Percentiles rank a stretch among this genome's conserved stretches.
These are phyloP conservation scores for Pristionchus exspectatus DNA, from an alignment of 2,888 invertebrate species.

Conservation along the genomic window DNA sequence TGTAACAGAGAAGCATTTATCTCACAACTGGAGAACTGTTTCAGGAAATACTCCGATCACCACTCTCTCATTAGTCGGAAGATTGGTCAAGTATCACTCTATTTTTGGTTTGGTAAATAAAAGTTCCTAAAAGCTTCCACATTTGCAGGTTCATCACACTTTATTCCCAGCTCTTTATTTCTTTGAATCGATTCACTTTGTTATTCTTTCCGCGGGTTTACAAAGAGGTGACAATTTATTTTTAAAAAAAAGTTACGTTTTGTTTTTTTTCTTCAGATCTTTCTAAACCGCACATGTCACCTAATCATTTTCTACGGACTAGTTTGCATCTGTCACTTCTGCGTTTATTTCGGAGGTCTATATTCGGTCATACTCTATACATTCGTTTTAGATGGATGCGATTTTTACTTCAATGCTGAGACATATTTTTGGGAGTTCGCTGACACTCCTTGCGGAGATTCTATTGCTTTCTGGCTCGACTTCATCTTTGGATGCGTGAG, in stretches of 20 bases:
- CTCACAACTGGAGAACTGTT: background rate
- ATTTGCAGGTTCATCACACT: constrained; percentile 11
- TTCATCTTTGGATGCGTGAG: constrained; percentile 44
- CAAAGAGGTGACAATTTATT: background rate
- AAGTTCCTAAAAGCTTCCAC: no score
- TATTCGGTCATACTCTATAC: background rate
- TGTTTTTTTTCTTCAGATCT: background rate
- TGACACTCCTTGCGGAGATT: background rate
- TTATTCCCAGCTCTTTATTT: constrained; percentile 40
- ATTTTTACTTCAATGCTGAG: constrained; percentile 18
- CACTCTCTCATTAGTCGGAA: background rate
- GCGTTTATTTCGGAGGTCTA: constrained; percentile 40
- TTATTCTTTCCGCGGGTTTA: background rate
- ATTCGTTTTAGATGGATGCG: constrained; percentile 37
- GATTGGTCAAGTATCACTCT: constrained; percentile 14
- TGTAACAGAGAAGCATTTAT: no score
- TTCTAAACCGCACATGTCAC: background rate
- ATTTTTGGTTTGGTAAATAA: no score
- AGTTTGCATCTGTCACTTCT: background rate
- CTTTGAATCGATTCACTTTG: constrained; percentile 31
- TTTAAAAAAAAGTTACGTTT: background rate
- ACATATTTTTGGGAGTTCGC: constrained; percentile 23
- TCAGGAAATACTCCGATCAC: background rate
- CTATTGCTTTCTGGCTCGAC: constrained; percentile 1
- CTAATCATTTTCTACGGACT: background rate